Evolutionary conservation across 2,797 vertebrate genomes (phyloP).

Genomic region (Tachyglossus aculeatus): DNA sequence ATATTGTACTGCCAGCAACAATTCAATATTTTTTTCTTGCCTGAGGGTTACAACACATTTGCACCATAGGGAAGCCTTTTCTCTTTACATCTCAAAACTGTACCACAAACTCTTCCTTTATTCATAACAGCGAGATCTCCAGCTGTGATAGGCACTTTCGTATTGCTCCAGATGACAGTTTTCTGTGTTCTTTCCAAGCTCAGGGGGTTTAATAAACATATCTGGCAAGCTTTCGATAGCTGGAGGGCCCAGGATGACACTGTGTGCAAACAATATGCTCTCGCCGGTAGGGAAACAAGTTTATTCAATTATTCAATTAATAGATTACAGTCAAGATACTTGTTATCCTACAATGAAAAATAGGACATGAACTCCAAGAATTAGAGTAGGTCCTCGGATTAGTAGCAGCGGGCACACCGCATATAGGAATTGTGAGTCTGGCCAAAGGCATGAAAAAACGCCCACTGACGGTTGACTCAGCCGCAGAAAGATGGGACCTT

Average conservation of each 20-base stretch:
- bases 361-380: conserved; percentile 72
- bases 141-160: conserved; percentile 86
- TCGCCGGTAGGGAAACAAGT: conserved; percentile 89
- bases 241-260: conserved; percentile 85
- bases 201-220: conserved; percentile 96
- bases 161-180: conserved; percentile 84
- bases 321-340: conserved; percentile 90
- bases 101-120: conserved; percentile 85
- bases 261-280: conserved; percentile 91
- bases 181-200: conserved; percentile 87
- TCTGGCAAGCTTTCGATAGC: conserved; percentile 91
- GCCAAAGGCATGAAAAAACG: conserved; percentile 37
- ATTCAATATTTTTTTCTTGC: conserved; percentile 80
- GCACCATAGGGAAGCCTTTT: conserved; percentile 84
- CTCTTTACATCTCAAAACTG: conserved; percentile 82
- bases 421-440: conserved; percentile 14
- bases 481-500: not conserved
- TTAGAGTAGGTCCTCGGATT: conserved; percentile 73
- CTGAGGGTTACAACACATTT: conserved; percentile 84
- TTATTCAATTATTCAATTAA: conserved; percentile 99
- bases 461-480: not conserved
- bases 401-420: conserved; percentile 64
- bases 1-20: conserved; percentile 79
- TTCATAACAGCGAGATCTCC: conserved; percentile 86
- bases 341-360: conserved; percentile 85